Evolutionary conservation across 92 coral and sea anemone genomes (phyloP), one percentile per base, ranked within the genome.

Genomic region (Porites lobata): DNA sequence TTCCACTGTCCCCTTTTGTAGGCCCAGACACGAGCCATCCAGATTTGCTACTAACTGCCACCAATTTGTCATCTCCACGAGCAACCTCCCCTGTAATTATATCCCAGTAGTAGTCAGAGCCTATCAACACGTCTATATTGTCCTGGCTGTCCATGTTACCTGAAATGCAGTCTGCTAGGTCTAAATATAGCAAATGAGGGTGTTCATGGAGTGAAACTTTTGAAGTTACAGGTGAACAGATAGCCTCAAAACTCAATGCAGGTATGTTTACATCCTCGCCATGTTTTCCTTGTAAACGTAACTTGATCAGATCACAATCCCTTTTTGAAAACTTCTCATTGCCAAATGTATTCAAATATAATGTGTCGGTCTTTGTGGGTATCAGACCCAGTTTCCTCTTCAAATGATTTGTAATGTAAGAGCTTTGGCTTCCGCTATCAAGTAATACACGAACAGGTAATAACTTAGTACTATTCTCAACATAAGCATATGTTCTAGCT

Each of bases 11-110:
- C 47, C 47, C 47, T 51, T 68, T 68, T 7, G 29, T 47, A 9
- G 51, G 51, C 29, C 72, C 50, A 6, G 72, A 68, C 15, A 68
- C 72, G 11, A 21, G 72, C 72, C 72, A 68, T 21, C 72, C 72
- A 22, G 26, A 68, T 22, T 68, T 38, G 47, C 47, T 38, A 38
- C 47, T 38, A 38, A 38, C 47, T 38, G 6, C 47, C 47, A 38
- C 47, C 47, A 38, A 38, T 38, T 38, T 38, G 6, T 38, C 47
- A 38, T 38, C 47, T 38, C 47, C 47, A 38, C 47, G 47, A 38
- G 5, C 47, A 38, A 38, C 47, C 47, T 4, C 47, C 47, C 47
- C 47, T 38, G 47, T 38, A 38, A 38, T 38, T 38, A 38, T 38
- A 38, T 38, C 7, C 47, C 47, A 38, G 47, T 38, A 38, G 43